These are phyloP conservation scores for human DNA, from an alignment of 2,113 vertebrate species.

Conservation along the genomic window DNA sequence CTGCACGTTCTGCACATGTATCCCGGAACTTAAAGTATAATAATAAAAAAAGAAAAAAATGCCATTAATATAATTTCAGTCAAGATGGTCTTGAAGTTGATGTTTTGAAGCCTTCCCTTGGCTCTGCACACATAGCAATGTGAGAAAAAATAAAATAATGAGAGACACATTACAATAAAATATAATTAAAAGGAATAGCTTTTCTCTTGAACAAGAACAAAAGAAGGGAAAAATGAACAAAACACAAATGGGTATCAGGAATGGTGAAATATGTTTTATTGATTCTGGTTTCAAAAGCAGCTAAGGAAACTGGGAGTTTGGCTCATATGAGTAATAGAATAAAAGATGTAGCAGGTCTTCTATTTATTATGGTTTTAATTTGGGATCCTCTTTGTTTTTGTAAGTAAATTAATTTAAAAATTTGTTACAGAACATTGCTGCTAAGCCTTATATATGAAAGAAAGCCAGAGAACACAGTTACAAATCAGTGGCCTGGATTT, in stretches of 20 bases:
- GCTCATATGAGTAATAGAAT: neutral
- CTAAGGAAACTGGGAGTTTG: neutral
- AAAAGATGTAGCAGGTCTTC: neutral
- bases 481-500: neutral
- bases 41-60: neutral
- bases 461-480: neutral
- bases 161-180: neutral
- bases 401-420: neutral
- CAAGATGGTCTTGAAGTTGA: neutral
- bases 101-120: neutral
- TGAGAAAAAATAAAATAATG: neutral
- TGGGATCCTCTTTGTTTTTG: neutral
- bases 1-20: too few relatives aligned
- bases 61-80: neutral
- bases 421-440: neutral
- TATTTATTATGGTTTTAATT: neutral
- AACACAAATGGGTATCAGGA: rapidly evolving
- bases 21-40: too few relatives aligned
- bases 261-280: neutral
- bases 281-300: neutral
- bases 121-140: neutral
- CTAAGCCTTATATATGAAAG: neutral
- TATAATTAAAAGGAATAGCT: neutral
- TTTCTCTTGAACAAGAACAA: neutral
- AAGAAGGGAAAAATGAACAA: neutral